Evolutionary conservation across 2,113 vertebrate genomes (phyloP).

Genomic region (Nibea coibor): DNA sequence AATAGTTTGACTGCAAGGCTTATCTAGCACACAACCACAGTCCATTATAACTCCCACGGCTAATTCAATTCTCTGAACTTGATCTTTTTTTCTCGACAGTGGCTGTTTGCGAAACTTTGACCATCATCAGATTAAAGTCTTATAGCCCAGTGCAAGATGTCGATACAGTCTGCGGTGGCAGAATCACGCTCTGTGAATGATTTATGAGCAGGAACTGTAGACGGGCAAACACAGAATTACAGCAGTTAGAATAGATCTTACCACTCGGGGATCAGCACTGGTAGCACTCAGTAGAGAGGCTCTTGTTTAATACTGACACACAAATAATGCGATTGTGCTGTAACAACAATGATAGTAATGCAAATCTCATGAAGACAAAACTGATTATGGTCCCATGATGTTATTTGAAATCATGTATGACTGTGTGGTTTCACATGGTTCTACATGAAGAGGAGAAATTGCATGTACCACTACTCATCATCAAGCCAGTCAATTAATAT

Average conservation of each 20-base stretch:
- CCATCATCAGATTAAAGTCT: slow-evolving; percentile 27
- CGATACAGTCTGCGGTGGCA: slow-evolving; percentile 17
- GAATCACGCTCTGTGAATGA: slow-evolving; percentile 54
- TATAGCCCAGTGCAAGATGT: slow-evolving; percentile 20
- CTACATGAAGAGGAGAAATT: background rate
- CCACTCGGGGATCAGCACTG: background rate
- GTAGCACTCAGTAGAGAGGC: background rate
- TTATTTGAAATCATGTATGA: background rate
- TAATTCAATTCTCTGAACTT: background rate
- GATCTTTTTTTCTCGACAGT: slow-evolving; percentile 1
- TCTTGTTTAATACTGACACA: background rate
- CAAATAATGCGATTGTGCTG: background rate
- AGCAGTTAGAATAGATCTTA: slow-evolving; percentile 26
- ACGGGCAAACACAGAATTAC: slow-evolving; percentile 25
- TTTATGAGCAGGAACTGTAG: slow-evolving; percentile 49
- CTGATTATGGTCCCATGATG: slow-evolving; percentile 4
- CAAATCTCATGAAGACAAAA: background rate
- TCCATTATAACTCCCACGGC: background rate
- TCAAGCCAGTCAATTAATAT: background rate
- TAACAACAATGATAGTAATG: background rate
- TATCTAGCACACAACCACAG: background rate
- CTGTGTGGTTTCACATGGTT: background rate
- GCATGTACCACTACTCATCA: background rate
- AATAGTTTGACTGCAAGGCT: background rate
- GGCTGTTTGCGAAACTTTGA: slow-evolving; percentile 20